Base-by-base conservation (phyloP, 2,888 invertebrate genomes). In the Thumatha senex region DNA sequence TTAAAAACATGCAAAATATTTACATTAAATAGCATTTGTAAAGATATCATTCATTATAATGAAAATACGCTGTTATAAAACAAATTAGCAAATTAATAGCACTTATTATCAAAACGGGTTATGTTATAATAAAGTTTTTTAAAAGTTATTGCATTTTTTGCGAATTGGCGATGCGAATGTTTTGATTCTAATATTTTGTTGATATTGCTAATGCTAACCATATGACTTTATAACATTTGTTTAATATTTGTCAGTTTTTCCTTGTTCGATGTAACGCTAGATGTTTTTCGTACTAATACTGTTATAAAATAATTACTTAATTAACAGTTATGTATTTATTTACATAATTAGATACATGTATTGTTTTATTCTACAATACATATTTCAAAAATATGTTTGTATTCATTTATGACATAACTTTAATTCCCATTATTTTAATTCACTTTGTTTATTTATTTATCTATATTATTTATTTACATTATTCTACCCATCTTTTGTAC, bases 121-220 rank as follows among this genome's bases (percentile, higher is more conserved):
- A 45, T 41, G 40, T 60, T 52, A 42, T 49, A 38, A 46, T 58
- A 61, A 45, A 29, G 54, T 56, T 45, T 54, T 52, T 58, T 43
- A 51, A 46, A 4, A 5, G 18, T 24, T 53, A 36, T 46, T 60
- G 56, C 58, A 61, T 52, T 56, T 50, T 57, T 51, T 53, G 84
- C 81, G 83, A 82, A 80, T 77, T 76, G 61, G 83, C 81, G 49
- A 71, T 72, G 86, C 86, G 82, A 82, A 47, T 67, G 65, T 42
- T 46, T 41, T 40, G 52, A 48, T 43, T 51, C 54, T 43, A 54
- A 39, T 57, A 51, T 52, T 44, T 52, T 39, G 45, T 36, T 40
- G 31, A 45, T 49, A 40, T 53, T 65, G 66, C 69, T 68, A 42
- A 53, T 56, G 69, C 58, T 55, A 52, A 58, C 46, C 46, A 49